Percentiles rank a stretch among this genome's conserved stretches.
Conservation (phyloP, 2,888 invertebrate genomes). For the Cotesia congregata region DNA sequence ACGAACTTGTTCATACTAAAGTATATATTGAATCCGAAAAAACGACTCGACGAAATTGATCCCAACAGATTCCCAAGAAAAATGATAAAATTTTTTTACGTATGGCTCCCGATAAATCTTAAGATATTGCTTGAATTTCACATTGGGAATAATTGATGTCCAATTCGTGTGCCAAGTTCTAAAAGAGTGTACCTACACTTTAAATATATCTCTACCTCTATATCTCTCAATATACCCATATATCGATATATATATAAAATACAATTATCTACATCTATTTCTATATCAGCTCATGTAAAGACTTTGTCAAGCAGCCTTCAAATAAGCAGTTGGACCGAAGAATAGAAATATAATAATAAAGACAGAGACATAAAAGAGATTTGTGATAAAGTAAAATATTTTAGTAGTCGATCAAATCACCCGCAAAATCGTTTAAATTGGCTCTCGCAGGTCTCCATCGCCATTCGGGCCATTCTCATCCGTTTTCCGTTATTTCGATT, state of each 20-base stretch:
- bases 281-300: background rate
- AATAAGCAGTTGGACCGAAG: conserved; percentile 8
- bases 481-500: conserved; percentile 35
- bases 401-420: conserved; percentile 33
- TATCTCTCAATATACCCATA: too few relatives aligned
- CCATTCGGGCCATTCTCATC: conserved; percentile 15
- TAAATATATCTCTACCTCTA: background rate
- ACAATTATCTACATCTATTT: background rate
- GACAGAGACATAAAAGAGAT: background rate
- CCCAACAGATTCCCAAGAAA: conserved; percentile 6
- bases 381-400: background rate
- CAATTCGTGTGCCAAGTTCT: background rate
- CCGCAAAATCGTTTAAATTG: conserved; percentile 35
- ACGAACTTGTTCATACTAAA: background rate
- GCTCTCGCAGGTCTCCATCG: conserved; percentile 17
- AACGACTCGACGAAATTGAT: conserved; percentile 21
- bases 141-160: conserved; percentile 30
- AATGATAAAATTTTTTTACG: background rate
- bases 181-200: background rate
- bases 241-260: too few relatives aligned
- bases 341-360: conserved; percentile 4
- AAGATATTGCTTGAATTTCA: conserved; percentile 7
- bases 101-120: conserved; percentile 14
- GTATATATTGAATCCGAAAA: background rate
- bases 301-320: background rate